Conservation (phyloP, 2,888 invertebrate genomes). For the Hesperia comma region DNA sequence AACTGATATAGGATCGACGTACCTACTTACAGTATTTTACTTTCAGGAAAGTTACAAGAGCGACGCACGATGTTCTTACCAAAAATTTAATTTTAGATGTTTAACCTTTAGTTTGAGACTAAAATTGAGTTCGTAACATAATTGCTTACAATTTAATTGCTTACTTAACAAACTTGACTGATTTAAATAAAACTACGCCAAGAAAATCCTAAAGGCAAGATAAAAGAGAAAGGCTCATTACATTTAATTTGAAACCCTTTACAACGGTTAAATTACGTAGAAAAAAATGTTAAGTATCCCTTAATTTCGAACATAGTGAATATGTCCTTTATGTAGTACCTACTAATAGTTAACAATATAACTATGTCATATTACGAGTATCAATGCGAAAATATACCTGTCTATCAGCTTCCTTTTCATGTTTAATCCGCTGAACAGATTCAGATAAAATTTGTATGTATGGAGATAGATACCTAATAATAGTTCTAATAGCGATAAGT, state of each 20-base stretch:
- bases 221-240: conserved; percentile 4
- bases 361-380: too few species aligned
- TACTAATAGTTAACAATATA: too few species aligned
- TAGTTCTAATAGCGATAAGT: too few species aligned
- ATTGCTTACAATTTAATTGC: too few species aligned
- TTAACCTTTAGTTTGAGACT: not conserved
- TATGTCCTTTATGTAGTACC: too few species aligned
- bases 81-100: not conserved
- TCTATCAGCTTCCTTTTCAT: too few species aligned
- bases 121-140: conserved; percentile 1
- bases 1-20: too few species aligned
- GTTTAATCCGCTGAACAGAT: too few species aligned
- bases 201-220: not conserved
- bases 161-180: not conserved
- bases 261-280: not conserved
- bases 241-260: conserved; percentile 5
- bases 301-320: too few species aligned
- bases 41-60: not conserved
- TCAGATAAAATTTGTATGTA: too few species aligned
- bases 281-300: not conserved
- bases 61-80: not conserved
- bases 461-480: too few species aligned
- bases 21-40: not conserved
- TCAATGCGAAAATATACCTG: too few species aligned
- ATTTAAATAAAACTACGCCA: not conserved